Evolutionary conservation across 2,113 vertebrate species (phyloP).

Genomic region (Tenebrosternarchus preto): DNA sequence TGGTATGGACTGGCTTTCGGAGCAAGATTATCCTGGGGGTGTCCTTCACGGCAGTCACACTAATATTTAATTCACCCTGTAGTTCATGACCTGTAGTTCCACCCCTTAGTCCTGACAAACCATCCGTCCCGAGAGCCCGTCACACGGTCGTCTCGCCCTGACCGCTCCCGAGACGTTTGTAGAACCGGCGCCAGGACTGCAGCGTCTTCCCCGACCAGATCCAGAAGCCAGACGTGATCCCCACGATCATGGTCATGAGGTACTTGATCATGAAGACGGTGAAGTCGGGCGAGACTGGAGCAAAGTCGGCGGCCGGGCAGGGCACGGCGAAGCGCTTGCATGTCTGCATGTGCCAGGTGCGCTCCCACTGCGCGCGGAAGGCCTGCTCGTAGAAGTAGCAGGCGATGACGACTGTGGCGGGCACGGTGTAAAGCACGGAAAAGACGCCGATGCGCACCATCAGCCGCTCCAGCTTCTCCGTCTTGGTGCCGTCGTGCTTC

Average conservation of each 20-base stretch:
- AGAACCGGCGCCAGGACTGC: constrained; percentile 89
- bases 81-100: constrained; percentile 2
- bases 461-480: constrained; percentile 88
- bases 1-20: constrained; percentile 26
- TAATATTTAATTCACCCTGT: constrained; percentile 8
- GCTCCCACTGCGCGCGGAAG: constrained; percentile 86
- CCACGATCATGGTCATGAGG: constrained; percentile 93
- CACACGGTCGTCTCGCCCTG: constrained; percentile 87
- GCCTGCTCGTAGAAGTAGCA: constrained; percentile 93
- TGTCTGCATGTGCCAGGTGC: constrained; percentile 86
- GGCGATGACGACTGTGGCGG: constrained; percentile 84
- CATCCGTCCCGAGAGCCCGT: constrained; percentile 43
- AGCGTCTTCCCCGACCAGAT: constrained; percentile 94
- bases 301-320: constrained; percentile 79
- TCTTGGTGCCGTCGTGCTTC: constrained; percentile 91
- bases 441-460: constrained; percentile 92
- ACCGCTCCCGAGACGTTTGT: constrained; percentile 80
- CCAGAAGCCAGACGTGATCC: constrained; percentile 92
- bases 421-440: constrained; percentile 85
- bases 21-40: constrained; percentile 37
- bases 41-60: constrained; percentile 12
- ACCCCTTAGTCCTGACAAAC: constrained; percentile 17
- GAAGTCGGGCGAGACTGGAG: constrained; percentile 86
- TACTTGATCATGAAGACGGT: constrained; percentile 94
- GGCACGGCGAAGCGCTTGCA: constrained; percentile 86